Evolutionary conservation across 2,113 vertebrate species (phyloP).

Genomic region (Mustela lutreola): DNA sequence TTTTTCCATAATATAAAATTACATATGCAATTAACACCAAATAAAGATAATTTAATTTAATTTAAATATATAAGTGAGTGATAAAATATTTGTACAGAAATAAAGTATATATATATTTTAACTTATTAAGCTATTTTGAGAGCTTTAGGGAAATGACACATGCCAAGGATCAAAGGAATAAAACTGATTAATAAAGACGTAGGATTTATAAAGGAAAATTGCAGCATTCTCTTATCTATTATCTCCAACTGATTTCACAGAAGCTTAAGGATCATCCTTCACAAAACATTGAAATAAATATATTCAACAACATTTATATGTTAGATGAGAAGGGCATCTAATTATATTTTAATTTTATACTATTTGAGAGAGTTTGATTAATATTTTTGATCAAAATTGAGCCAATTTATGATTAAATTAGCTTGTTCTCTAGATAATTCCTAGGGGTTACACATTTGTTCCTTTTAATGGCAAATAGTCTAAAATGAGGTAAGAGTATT

Average conservation of each 20-base stretch:
- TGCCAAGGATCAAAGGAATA: slow-evolving; percentile 8
- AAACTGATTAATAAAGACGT: neutral
- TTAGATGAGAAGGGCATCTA: slow-evolving; percentile 27
- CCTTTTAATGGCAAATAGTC: slow-evolving; percentile 13
- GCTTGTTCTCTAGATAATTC: neutral
- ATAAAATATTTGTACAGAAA: neutral
- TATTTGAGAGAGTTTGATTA: neutral
- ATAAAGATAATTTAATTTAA: slow-evolving; percentile 51
- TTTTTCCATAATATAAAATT: slow-evolving; percentile 45
- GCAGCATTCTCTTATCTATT: neutral
- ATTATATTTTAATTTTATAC: slow-evolving; percentile 43
- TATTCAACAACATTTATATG: neutral
- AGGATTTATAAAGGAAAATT: neutral
- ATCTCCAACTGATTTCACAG: neutral
- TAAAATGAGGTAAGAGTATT: neutral
- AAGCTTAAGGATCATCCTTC: slow-evolving; percentile 6
- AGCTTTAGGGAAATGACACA: slow-evolving; percentile 9
- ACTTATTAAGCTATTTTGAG: neutral
- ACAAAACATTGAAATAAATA: slow-evolving; percentile 38
- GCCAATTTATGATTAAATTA: slow-evolving; percentile 22
- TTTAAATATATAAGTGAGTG: neutral
- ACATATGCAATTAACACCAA: neutral
- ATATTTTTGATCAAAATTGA: slow-evolving; percentile 7
- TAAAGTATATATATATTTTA: neutral
- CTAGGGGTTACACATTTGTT: neutral